Evolutionary conservation across 2,797 vertebrate species (phyloP).

Genomic region (Manis javanica): DNA sequence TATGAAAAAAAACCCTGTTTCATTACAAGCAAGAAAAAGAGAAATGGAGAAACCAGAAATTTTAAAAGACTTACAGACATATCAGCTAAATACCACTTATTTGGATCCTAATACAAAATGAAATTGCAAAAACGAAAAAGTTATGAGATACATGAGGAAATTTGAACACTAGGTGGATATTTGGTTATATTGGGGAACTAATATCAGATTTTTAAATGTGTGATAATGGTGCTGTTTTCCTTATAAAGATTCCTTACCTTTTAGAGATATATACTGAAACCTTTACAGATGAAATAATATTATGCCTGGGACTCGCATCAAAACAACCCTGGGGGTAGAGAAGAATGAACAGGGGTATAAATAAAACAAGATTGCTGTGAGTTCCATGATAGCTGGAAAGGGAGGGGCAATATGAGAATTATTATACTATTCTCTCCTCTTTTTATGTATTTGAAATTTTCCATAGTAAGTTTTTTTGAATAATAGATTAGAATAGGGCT

Average conservation of each 20-base stretch:
- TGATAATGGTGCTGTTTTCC: not conserved
- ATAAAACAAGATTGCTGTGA: not conserved
- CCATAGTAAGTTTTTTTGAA: not conserved
- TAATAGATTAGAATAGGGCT: not conserved
- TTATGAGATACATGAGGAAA: not conserved
- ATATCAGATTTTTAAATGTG: not conserved
- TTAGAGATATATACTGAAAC: not conserved
- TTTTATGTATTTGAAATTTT: slow-evolving; percentile 43
- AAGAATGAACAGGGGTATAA: not conserved
- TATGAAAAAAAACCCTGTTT: not conserved
- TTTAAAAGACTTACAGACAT: not conserved
- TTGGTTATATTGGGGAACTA: not conserved
- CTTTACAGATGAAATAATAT: slow-evolving; percentile 37
- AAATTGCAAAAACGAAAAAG: not conserved
- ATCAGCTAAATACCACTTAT: not conserved
- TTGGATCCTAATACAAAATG: slow-evolving; percentile 23
- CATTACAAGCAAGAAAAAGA: not conserved
- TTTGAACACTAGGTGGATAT: not conserved
- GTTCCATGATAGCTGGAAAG: not conserved
- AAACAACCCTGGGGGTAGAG: not conserved
- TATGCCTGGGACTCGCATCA: not conserved
- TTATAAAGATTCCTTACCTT: slow-evolving; percentile 36
- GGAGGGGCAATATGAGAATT: not conserved
- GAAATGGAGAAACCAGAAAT: not conserved
- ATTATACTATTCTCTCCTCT: not conserved